Base-by-base conservation (phyloP, 2,888 invertebrate species). In the Pseudococcus viburni region DNA sequence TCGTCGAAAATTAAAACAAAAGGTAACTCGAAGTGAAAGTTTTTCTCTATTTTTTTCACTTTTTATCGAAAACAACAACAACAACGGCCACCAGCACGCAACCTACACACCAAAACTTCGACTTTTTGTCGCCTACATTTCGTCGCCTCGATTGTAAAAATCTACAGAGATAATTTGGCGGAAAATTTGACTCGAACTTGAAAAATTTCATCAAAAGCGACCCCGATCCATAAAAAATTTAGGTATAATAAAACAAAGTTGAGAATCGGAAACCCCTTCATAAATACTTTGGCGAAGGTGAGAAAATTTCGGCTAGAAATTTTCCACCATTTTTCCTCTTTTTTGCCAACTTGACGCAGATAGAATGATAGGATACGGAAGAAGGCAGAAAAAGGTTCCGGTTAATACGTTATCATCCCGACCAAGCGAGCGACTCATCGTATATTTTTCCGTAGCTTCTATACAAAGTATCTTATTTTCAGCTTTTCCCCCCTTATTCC, bases 1-100 rank as follows among this genome's bases (percentile, higher is more conserved):
- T n/a, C n/a, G n/a, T 6, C 55, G n/a, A 55, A 55, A 55, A 55
- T 55, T 55, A 55, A 55, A 55, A 55, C 55, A 55, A 55, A 55
- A 55, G 8, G 8, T 12, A 55, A 55, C 17, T 7, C 17, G n/a
- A 55, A n/a, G n/a, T 5, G 55, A 55, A 55, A 55, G n/a, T n/a
- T n/a, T 55, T 55, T n/a, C 55, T 55, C 55, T 0, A n/a, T 55
- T 55, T 15, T 17, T n/a, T n/a, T 55, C n/a, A 51, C 15, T 51
- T 51, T n/a, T n/a, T 3, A 7, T 55, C 7, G 55, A n/a, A n/a
- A n/a, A 4, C 55, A 8, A 55, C 17, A 17, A 55, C 55, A 55
- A 55, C 55, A 55, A 51, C 51, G 15, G 11, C 51, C 12, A 51
- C 9, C 51, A 15, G 0, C 4, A 15, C 51, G 51, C 55, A 3